Evolutionary conservation across 1,140 invertebrate species (phyloP), one percentile per base, ranked within the genome.

Genomic region (Popillia japonica): DNA sequence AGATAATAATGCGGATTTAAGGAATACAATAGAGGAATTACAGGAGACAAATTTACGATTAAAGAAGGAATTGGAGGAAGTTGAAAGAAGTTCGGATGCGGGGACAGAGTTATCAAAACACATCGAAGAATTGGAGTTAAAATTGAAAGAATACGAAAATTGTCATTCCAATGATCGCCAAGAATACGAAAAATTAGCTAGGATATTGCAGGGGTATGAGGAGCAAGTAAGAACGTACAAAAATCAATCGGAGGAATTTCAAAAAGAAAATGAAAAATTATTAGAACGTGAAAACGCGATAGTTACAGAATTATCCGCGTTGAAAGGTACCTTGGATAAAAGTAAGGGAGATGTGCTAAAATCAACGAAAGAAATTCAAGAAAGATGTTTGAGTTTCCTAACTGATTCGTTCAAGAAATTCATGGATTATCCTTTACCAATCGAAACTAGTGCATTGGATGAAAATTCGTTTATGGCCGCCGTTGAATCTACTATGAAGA

Each of bases 391-490:
- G 9, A 88, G 87, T 79, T 89, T 86, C 78, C 82, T 90, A 76
- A 87, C 85, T 72, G 86, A 89, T 78, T 84, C 87, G 40, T 87
- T 89, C 40, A 88, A 88, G 80, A 88, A 88, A 81, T 89, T 88
- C 80, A 85, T 87, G 23, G 87, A 87, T 80, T 88, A 76, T 59
- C 75, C 75, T 17, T 77, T 72, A 64, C 76, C 59, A 14, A 17
- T 77, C 0, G 14, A 77, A 8, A 77, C 6, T 11, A 23, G 8
- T n/a, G n/a, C n/a, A 10, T 10, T 6, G n/a, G 44, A 59, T 76
- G 23, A 42, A 17, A 20, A 61, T 41, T 34, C 48, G 8, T 68
- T 77, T 77, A 68, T 68, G 55, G 17, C 34, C 27, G 41, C 34
- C 0, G 79, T 88, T 72, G 86, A 88, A 55, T 83, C 84, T 9